These are phyloP conservation scores for Heliconius aoede DNA, from an alignment of 2,888 invertebrate genomes.

Conservation along the genomic window DNA sequence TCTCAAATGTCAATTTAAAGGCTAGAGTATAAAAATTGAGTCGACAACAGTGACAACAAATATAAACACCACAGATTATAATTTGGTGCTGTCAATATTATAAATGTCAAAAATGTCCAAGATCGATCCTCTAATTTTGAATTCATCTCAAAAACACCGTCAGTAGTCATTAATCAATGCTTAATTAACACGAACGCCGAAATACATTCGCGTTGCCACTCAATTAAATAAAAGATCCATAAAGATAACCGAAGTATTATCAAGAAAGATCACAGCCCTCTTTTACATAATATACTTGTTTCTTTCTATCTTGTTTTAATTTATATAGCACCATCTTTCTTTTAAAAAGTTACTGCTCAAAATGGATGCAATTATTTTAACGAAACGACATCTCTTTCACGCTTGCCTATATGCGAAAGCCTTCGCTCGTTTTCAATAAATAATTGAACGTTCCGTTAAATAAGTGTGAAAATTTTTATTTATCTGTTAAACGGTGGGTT, in stretches of 20 bases:
- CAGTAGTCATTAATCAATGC: conserved; percentile 70
- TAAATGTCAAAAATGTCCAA: conserved; percentile 26
- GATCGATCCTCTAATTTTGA: conserved; percentile 28
- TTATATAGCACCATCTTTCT: conserved; percentile 42
- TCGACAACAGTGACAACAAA: not conserved
- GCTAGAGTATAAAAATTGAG: not conserved
- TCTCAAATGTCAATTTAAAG: no score
- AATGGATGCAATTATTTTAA: conserved; percentile 48
- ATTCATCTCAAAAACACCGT: conserved; percentile 42
- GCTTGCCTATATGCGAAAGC: conserved; percentile 47
- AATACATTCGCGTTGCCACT: conserved; percentile 69
- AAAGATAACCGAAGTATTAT: conserved; percentile 69
- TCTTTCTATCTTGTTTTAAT: conserved; percentile 48
- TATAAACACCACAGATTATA: conserved; percentile 14
- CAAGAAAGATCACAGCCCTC: conserved; percentile 56
- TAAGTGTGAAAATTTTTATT: conserved; percentile 58
- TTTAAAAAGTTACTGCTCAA: conserved; percentile 45
- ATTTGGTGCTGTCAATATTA: not conserved
- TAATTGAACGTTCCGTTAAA: conserved; percentile 61
- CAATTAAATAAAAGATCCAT: conserved; percentile 73
- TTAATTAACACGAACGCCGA: conserved; percentile 68
- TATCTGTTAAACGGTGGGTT: conserved; percentile 53
- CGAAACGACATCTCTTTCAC: conserved; percentile 57
- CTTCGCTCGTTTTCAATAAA: conserved; percentile 49
- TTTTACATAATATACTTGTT: conserved; percentile 53